phyloP scores from a whole-genome alignment of 1,140 invertebrate genomes.

The Goniozus legneri region DNA sequence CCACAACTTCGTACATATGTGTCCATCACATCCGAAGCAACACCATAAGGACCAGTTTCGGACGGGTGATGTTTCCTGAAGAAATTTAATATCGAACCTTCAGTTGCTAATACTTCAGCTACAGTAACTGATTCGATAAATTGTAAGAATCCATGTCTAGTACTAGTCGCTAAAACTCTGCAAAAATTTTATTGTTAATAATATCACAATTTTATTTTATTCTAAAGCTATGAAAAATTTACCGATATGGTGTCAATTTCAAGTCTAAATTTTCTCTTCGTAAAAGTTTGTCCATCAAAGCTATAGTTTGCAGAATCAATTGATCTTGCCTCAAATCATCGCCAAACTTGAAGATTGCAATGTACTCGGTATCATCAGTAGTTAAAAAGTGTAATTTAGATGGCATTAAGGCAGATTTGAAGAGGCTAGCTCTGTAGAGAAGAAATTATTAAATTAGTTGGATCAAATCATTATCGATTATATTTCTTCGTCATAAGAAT shows the following conservation, averaged over 20 bases:
- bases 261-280: conserved; percentile 91
- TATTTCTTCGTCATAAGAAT: too few species aligned
- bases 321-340: conserved; percentile 99
- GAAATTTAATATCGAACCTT: conserved; percentile 87
- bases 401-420: conserved; percentile 98
- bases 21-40: conserved; percentile 93
- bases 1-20: conserved; percentile 96
- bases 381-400: conserved; percentile 90
- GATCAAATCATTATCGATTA: conserved; percentile 5
- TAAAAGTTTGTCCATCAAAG: conserved; percentile 95
- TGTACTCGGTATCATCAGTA: conserved; percentile 79
- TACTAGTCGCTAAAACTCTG: conserved; percentile 84
- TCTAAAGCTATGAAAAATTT: conserved; percentile 6
- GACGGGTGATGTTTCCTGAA: conserved; percentile 87
- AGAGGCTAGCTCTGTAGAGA: conserved; percentile 72
- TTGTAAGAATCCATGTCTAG: conserved; percentile 94
- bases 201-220: conserved; percentile 9
- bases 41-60: conserved; percentile 84
- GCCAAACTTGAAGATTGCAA: conserved; percentile 97
- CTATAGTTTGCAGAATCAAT: conserved; percentile 95
- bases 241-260: conserved; percentile 91
- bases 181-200: conserved; percentile 23
- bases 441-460: conserved; percentile 10
- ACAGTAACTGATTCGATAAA: conserved; percentile 94
- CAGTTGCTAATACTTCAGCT: conserved; percentile 82